phyloP scores from a whole-genome alignment of 1,140 invertebrate genomes.

The Drosophila seguyi region DNA sequence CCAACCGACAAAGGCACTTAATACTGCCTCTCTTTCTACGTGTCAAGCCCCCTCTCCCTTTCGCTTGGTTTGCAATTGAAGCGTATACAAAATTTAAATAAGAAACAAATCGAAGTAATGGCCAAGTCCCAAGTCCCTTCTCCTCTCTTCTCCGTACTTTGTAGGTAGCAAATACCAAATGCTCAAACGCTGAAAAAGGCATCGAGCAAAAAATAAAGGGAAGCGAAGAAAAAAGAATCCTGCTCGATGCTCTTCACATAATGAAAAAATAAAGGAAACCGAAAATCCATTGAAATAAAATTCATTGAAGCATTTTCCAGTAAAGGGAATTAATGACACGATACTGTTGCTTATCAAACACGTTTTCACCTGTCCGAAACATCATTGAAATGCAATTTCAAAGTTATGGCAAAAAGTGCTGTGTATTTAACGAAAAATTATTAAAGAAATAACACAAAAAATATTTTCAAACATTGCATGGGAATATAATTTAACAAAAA shows the following conservation, averaged over 20 bases:
- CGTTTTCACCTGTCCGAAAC: conserved; percentile 11
- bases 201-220: conserved; percentile 25
- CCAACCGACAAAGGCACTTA: conserved; percentile 78
- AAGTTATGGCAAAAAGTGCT: conserved; percentile 1
- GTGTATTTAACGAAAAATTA: conserved; percentile 4
- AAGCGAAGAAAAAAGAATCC: conserved; percentile 10
- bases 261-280: conserved; percentile 57
- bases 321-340: conserved; percentile 68
- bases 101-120: conserved; percentile 83
- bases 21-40: conserved; percentile 20
- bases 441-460: not conserved
- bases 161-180: conserved; percentile 73
- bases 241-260: conserved; percentile 57
- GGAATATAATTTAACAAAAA: not conserved
- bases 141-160: not conserved
- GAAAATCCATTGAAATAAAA: conserved; percentile 53
- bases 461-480: too few species aligned
- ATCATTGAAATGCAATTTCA: conserved; percentile 7
- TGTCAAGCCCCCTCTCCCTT: not conserved
- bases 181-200: conserved; percentile 72
- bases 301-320: conserved; percentile 62
- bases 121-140: conserved; percentile 8
- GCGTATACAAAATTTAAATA: conserved; percentile 80
- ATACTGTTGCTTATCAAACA: conserved; percentile 39
- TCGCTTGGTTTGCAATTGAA: conserved; percentile 14